A percentile compares a stretch with the other conserved stretches of the same genome.
Conservation (phyloP, 2,797 vertebrate genomes). For the Galaxias olidus region DNA sequence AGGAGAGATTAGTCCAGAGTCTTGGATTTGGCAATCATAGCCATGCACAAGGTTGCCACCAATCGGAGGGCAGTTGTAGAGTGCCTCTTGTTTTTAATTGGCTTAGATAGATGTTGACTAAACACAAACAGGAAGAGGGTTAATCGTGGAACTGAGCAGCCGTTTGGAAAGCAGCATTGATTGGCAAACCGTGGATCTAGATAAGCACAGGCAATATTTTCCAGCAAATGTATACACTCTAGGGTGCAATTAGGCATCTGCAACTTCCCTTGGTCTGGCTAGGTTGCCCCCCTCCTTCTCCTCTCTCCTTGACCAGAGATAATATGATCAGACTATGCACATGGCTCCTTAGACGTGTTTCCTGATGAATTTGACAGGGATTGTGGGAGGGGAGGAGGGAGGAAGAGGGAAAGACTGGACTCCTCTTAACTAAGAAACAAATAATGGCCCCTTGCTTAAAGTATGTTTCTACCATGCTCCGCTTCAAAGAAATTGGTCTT, state of each 20-base stretch:
- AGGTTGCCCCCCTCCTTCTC: constrained; percentile 36
- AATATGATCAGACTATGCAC: constrained; percentile 74
- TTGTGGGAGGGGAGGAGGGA: constrained; percentile 51
- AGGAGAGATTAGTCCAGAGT: too few species aligned
- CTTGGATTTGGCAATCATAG: too few species aligned
- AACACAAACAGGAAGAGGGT: too few species aligned
- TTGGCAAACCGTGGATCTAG: constrained; percentile 27
- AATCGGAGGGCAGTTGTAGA: too few species aligned
- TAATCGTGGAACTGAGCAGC: not conserved
- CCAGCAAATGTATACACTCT: constrained; percentile 55
- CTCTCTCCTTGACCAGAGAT: constrained; percentile 69
- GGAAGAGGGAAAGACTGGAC: constrained; percentile 42
- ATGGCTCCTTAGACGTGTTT: constrained; percentile 75
- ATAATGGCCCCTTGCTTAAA: constrained; percentile 51
- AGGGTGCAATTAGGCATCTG: constrained; percentile 66
- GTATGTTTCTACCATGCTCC: constrained; percentile 40
- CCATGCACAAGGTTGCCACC: too few species aligned
- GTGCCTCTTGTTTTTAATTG: too few species aligned
- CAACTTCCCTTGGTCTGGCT: constrained; percentile 71
- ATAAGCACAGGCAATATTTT: constrained; percentile 54
- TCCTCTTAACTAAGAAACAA: constrained; percentile 56
- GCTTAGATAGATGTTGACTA: too few species aligned
- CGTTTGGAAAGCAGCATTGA: not conserved
- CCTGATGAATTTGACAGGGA: constrained; percentile 73
- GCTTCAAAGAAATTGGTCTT: constrained; percentile 15